Evolutionary conservation across 2,113 vertebrate species (phyloP), one percentile per base, ranked within the genome.

Genomic region (Silurus meridionalis): DNA sequence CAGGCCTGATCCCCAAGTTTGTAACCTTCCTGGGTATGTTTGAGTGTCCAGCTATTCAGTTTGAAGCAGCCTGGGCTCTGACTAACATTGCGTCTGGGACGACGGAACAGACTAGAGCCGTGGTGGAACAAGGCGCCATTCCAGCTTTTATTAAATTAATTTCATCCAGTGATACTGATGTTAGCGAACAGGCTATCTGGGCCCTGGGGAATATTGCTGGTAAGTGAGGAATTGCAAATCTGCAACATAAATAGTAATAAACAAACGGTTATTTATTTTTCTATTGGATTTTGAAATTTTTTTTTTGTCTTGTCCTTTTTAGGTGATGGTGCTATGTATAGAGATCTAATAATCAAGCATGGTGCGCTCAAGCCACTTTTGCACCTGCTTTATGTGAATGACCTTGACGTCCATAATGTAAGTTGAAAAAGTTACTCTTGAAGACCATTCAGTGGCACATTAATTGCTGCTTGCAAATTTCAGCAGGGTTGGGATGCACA

Each of bases 71-170:
- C n/a, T 99, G 98, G 98, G 98, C 98, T 0, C 95, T 99, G 86
- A 99, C 98, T 46, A 99, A 99, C 93, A 99, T 99, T 1, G 98
- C 98, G 28, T 99, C 98, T 0, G 98, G 97, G 80, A 99, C 96
- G 0, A 96, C 96, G 0, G 96, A 98, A 5, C 98, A 99, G 91
- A 99, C 98, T 0, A 96, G 93, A n/a, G 97, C 97, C 0, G 98
- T 99, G 14, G 98, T 99, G 7, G 95, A 96, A 37, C 97, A 97
- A 6, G 97, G 97, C 0, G 98, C 96, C 55, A 94, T 99, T 58
- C 97, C 97, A 66, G 97, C 97, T 10, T 95, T 95, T 82, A 89
- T 95, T 7, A 53, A 85, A 55, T 91, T 95, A 50, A 87, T 95
- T 80, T 80, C 88, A 0, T 95, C 94, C 13, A 92, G 93, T 0